Percentiles rank a stretch among this genome's conserved stretches.
Conservation (phyloP, 64 coral and sea anemone genomes). For the Stylophora pistillata region DNA sequence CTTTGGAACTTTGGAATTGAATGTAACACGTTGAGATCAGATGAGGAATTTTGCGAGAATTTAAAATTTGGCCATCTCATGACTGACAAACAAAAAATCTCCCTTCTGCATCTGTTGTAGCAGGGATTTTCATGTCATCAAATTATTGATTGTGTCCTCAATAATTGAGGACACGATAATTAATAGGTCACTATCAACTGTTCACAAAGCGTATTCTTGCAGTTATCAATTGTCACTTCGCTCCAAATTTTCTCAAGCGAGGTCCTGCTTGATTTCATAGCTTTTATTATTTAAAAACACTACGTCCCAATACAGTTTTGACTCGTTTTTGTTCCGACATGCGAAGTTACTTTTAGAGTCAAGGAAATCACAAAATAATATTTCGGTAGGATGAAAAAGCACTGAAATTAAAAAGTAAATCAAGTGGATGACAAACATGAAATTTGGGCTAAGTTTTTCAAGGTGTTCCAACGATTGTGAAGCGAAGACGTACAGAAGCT, state of each 20-base stretch:
- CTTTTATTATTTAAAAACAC: too few relatives aligned
- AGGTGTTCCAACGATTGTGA: too few relatives aligned
- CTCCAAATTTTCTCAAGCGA: background rate
- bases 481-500: too few relatives aligned
- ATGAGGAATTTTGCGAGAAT: background rate
- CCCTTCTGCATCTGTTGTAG: background rate
- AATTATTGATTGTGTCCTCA: background rate
- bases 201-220: background rate
- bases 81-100: background rate
- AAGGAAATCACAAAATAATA: background rate
- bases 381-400: background rate
- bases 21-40: too few relatives aligned
- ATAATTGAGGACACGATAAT: background rate
- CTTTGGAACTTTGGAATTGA: too few relatives aligned
- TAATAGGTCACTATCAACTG: background rate
- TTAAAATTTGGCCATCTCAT: background rate
- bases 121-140: background rate
- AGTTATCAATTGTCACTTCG: background rate
- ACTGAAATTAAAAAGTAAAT: too few relatives aligned
- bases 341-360: background rate
- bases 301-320: background rate
- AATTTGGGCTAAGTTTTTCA: too few relatives aligned
- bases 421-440: too few relatives aligned
- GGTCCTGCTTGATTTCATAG: background rate
- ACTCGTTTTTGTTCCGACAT: background rate